Base-by-base conservation (phyloP, 2,797 vertebrate species). In the Austrolebias charrua region DNA sequence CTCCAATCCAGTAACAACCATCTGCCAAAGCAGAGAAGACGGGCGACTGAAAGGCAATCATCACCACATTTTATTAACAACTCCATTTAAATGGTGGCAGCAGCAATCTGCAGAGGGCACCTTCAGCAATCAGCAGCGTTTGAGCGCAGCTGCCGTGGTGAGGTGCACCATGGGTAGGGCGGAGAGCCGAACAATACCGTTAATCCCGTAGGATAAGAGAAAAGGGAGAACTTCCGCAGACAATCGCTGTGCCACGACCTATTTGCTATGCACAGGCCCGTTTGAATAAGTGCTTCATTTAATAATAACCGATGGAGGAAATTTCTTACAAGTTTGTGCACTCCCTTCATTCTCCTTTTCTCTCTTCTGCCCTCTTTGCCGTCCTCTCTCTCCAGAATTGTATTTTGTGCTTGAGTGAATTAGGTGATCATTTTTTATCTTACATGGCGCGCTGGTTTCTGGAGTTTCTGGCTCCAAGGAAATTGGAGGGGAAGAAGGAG, bases 401-500 rank as follows among this genome's bases (percentile, higher is more conserved):
- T 92, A 94, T 94, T 94, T 93, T 94, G 89, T 94, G 93, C 92
- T 93, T 92, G 92, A 94, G 86, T 93, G 92, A 93, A 93, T 93
- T 93, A 93, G 91, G 92, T 93, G 92, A 94, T 94, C 91, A 92
- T 93, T 93, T 93, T 92, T 92, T 92, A 93, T 94, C 93, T 93
- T 89, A 89, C 91, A 92, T 75, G 84, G 90, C 82, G 83, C 72
- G 79, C 80, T 89, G 91, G 89, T 89, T 94, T 92, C 88, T 92
- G 88, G 89, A 92, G 90, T 90, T 91, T 86, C 83, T 86, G 75
- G 89, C 91, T 88, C 81, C 84, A 86, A 92, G 92, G 84, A 94
- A 93, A 93, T 93, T 93, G 92, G 89, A 91, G 90, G 87, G 89
- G 87, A 87, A 86, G 87, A 91, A 90, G 91, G 92, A 93, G 91